Evolutionary conservation across 2,797 vertebrate species (phyloP).

Genomic region (Acanthiza pusilla): DNA sequence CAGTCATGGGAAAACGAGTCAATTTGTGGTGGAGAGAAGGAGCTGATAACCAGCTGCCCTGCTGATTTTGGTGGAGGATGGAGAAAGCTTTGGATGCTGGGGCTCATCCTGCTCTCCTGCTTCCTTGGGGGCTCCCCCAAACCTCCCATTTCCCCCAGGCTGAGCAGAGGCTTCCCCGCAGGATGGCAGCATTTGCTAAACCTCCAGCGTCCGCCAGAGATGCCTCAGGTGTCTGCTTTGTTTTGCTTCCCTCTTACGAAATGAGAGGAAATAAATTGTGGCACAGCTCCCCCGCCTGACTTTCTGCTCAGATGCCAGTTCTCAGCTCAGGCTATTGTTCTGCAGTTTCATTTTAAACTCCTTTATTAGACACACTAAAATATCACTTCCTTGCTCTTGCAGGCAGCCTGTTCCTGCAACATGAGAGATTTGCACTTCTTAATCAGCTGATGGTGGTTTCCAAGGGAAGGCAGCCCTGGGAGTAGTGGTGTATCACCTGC

Average conservation of each 20-base stretch:
- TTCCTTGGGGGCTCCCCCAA: neutral
- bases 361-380: neutral
- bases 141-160: neutral
- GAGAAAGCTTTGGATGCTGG: neutral
- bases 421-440: neutral
- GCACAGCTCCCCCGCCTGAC: slow-evolving; percentile 22
- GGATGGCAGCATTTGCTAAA: slow-evolving; percentile 64
- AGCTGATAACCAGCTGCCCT: neutral
- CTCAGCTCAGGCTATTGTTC: neutral
- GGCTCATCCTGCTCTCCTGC: neutral
- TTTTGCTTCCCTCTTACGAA: neutral
- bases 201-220: neutral
- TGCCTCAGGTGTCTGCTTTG: slow-evolving; percentile 5
- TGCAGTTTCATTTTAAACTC: neutral
- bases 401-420: neutral
- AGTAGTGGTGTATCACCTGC: neutral
- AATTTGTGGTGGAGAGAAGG: neutral
- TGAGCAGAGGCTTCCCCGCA: slow-evolving; percentile 11
- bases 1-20: accelerated
- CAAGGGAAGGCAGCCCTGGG: neutral
- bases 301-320: neutral
- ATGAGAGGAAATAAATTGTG: slow-evolving; percentile 28
- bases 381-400: neutral
- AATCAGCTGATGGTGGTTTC: neutral
- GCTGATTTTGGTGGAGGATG: neutral